These are phyloP conservation scores for Carpatolechia fugitivella DNA, from an alignment of 2,888 invertebrate genomes.

Conservation along the genomic window DNA sequence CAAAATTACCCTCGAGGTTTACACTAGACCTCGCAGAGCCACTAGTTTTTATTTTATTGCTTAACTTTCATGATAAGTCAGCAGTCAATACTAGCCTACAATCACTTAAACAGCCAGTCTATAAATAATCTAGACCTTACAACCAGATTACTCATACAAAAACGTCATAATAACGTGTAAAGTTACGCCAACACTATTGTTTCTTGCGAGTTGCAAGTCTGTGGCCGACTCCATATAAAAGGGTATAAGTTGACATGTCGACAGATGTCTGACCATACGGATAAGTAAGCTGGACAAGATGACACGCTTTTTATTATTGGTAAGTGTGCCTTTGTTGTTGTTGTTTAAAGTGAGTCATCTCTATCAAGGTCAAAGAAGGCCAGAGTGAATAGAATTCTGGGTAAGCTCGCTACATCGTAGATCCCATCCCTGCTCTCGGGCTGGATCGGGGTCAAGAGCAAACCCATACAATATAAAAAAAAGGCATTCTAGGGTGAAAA, in stretches of 20 bases:
- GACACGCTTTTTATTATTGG: conserved; percentile 14
- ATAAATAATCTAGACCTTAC: background rate
- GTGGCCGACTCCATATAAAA: conserved; percentile 17
- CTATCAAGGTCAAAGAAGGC: no score
- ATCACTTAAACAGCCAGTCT: background rate
- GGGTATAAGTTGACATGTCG: conserved; percentile 24
- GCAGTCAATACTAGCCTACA: background rate
- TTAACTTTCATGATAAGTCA: background rate
- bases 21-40: no score
- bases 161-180: background rate
- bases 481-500: no score
- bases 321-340: conserved; percentile 4
- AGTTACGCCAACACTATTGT: conserved; percentile 27
- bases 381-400: no score
- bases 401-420: no score
- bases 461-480: no score
- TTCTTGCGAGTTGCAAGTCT: conserved; percentile 24
- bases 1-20: no score
- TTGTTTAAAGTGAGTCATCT: no score
- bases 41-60: no score
- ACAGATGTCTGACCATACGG: conserved; percentile 18
- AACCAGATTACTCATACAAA: background rate
- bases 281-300: conserved; percentile 11
- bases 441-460: no score
- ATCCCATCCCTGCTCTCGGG: no score